Percentiles rank a stretch among this genome's conserved stretches.
Conservation (phyloP, 1,140 invertebrate genomes). For the Drosophila auraria region DNA sequence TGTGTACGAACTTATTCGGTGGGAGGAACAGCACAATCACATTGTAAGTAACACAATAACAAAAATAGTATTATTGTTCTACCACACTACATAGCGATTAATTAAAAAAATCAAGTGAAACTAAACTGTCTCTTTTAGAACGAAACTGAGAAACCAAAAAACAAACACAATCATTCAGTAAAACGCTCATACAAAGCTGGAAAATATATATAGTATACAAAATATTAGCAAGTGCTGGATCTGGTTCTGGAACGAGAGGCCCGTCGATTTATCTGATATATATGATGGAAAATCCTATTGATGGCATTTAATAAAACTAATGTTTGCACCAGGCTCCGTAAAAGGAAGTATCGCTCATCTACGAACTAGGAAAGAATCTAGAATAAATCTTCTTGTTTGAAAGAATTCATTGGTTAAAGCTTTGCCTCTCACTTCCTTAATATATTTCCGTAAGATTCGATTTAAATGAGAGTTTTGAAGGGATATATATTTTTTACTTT, state of each 20-base stretch:
- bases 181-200: conserved; percentile 19
- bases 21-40: conserved; percentile 36
- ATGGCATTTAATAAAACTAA: conserved; percentile 2
- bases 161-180: conserved; percentile 25
- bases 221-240: conserved; percentile 13
- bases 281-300: not conserved
- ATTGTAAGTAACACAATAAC: conserved; percentile 23
- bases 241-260: conserved; percentile 5
- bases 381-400: not conserved
- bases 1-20: conserved; percentile 39
- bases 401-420: not conserved
- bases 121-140: conserved; percentile 19
- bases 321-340: conserved; percentile 1
- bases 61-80: conserved; percentile 24
- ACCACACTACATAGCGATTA: conserved; percentile 39
- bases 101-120: conserved; percentile 14
- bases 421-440: not conserved
- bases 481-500: not conserved
- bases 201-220: conserved; percentile 10
- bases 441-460: not conserved
- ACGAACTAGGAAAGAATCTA: not conserved
- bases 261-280: not conserved
- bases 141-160: conserved; percentile 22
- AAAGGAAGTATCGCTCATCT: not conserved
- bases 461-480: not conserved